Conservation (phyloP, 2,888 invertebrate species). For the Drosophila anomelani region DNA sequence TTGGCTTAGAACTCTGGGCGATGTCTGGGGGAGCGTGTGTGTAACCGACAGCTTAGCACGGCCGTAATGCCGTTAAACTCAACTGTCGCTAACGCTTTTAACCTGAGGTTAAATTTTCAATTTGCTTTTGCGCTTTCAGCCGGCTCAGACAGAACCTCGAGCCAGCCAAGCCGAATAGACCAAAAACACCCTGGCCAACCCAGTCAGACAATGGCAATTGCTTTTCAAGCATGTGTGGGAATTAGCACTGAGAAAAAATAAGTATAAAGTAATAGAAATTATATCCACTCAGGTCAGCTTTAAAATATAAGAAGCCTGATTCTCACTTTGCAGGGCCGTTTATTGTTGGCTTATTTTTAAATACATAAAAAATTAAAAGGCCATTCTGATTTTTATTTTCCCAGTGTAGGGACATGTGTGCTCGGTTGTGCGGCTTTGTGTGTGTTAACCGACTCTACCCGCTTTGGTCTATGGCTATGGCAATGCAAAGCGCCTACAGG, state of each 20-base stretch:
- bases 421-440: constrained; percentile 4
- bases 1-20: constrained; percentile 52
- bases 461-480: constrained; percentile 50
- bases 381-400: not conserved
- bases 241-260: constrained; percentile 2
- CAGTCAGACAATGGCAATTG: constrained; percentile 37
- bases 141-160: constrained; percentile 54
- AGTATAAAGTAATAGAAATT: not conserved
- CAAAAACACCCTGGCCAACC: constrained; percentile 9
- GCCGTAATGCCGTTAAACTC: constrained; percentile 78
- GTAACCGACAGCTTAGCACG: constrained; percentile 74
- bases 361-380: not conserved
- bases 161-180: constrained; percentile 25
- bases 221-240: constrained; percentile 9
- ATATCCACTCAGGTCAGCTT: not conserved
- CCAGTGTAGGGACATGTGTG: constrained; percentile 21
- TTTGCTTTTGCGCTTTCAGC: constrained; percentile 65
- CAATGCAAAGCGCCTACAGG: constrained; percentile 61
- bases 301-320: not conserved
- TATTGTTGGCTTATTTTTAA: not conserved
- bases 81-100: constrained; percentile 78
- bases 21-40: constrained; percentile 50
- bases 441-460: constrained; percentile 47
- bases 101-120: constrained; percentile 80
- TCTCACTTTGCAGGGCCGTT: not conserved